Base-by-base conservation (phyloP, 2,888 invertebrate species). In the Heterodera filipjevi region DNA sequence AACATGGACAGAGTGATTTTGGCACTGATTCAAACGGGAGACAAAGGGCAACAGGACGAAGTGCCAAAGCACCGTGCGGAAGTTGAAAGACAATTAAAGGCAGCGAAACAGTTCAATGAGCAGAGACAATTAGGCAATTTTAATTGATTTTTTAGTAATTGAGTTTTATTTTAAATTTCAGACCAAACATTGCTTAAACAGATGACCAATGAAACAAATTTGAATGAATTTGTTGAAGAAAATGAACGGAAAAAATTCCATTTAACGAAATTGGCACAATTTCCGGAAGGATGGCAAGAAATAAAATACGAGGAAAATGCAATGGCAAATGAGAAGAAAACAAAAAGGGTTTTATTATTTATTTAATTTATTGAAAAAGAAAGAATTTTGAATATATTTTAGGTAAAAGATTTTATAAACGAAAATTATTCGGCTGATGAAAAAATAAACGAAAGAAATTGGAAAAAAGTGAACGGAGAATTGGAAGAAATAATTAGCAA, bases 91-190 rank as follows among this genome's bases (percentile, higher is more conserved):
- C n/a, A 27, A 27, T 59, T 59, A 59, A 59, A 59, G 27, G 27
- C 59, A n/a, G n/a, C 5, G 1, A 10, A 27, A n/a, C 59, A 59
- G 8, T 59, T 59, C 12, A 8, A 59, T 10, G 59, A n/a, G 59
- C 59, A 59, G 59, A 59, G 59, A 59, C 5, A 59, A 59, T 10
- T 59, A 59, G 59, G 59, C 59, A 39, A 59, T 59, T 59, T 59
- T 59, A n/a, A 19, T 49, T 49, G 2, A 14, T 14, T 49, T 49
- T 19, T 49, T 10, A 59, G 3, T n/a, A 27, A 59, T 27, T 59
- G n/a, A 22, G n/a, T 59, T 59, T n/a, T n/a, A 59, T 27, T 27
- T 10, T 27, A 59, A 39, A 27, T 27, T 59, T 59, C 12, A 59
- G 59, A 59, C 27, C 19, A 22, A 10, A 27, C 10, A 22, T 59